Evolutionary conservation across 2,888 invertebrate species (phyloP), one percentile per base, ranked within the genome.

Genomic region (Scrobipalpa atriplicella): DNA sequence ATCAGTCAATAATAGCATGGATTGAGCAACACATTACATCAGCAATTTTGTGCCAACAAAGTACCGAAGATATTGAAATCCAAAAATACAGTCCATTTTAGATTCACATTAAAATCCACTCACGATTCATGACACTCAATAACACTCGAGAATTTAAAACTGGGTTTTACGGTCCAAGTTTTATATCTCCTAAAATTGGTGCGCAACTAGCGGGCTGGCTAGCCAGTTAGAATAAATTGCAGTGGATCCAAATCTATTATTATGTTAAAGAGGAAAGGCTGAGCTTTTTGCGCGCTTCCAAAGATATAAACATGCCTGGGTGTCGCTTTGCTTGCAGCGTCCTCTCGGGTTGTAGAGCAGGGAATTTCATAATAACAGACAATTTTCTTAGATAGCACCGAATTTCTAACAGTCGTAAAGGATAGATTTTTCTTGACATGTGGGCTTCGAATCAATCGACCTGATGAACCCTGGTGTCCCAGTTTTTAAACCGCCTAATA

Each of bases 181-280:
- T 56, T 60, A 61, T 16, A 18, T 66, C 39, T 51, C 10, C 41
- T 64, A 56, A 64, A 66, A 63, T 63, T 63, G 66, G 63, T 62
- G 52, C 68, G 39, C 64, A 58, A 67, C 66, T 66, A 68, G 66
- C 68, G 68, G 66, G 72, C 62, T 68, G 66, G 67, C 66, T 29
- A 69, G 72, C 80, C 80, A 78, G 81, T 83, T 83, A 81, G 81
- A 79, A 85, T 87, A 87, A 86, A 87, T 83, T 81, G 80, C 75
- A 77, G 75, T 72, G 71, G 80, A 79, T 81, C 81, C 76, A 83
- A 86, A 86, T 85, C 86, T 86, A 88, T 87, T 89, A 89, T 87
- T 89, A 89, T 89, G 89, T 84, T 87, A 89, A 89, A 85, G 77
- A 88, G 86, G 39, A 52, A 19, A 13, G 36, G 41, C 68, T 84